Base-by-base conservation (phyloP, 2,797 vertebrate species). In the Muscicapa comitata region DNA sequence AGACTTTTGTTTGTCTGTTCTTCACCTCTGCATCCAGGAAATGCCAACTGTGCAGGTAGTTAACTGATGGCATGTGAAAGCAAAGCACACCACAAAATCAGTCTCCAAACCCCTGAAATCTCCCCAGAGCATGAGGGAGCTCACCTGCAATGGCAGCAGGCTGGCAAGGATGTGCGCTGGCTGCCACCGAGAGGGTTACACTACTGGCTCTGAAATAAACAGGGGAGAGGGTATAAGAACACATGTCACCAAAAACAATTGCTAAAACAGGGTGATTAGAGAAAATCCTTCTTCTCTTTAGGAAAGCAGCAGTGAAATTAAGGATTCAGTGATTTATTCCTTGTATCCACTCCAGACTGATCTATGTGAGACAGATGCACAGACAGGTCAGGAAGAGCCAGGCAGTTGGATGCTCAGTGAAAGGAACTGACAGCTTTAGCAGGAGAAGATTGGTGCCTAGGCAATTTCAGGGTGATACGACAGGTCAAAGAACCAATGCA, bases 51-150 rank as follows among this genome's bases (percentile, higher is more conserved):
- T n/a, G 38, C 17, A 71, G 13, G 17, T 20, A 23, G 42, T 35
- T 67, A 72, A 31, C 1, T 47, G 50, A 54, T 37, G 17, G 33
- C 42, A 68, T 0, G 0, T 40, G 33, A 29, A 80, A 92, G 9
- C 17, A 76, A 13, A 18, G 7, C 4, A 6, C 47, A 48, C 4
- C 33, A 47, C 26, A 78, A 54, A 94, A 85, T 75, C 26, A 25
- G 20, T 76, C 17, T 67, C 11, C 48, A 63, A 19, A 14, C 2
- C 13, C 28, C 33, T 0, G 0, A 47, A 73, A 73, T 67, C 24
- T 70, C 26, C 23, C 17, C 20, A 68, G 28, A 54, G 10, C 24
- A 45, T 0, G 8, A 37, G 35, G 10, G 29, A 61, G 3, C 23
- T 78, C 28, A 55, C 5, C 14, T 53, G 45, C 31, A 77, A 23